phyloP scores from a whole-genome alignment of 2,797 vertebrate genomes.

The Cyclopterus lumpus region DNA sequence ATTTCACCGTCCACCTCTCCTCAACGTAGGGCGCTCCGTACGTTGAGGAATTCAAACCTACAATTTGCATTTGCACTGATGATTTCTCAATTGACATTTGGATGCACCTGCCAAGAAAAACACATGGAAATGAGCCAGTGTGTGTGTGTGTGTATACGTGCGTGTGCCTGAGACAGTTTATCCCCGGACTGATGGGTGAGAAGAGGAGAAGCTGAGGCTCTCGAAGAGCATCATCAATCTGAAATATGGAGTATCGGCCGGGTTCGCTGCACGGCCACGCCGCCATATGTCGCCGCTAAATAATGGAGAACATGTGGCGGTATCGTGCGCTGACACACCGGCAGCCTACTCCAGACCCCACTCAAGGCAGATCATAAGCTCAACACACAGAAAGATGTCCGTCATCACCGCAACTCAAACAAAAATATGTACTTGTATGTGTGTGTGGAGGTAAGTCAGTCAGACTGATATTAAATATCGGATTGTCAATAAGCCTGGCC shows the following conservation, averaged over 20 bases:
- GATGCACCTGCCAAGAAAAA: constrained; percentile 70
- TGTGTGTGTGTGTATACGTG: background rate
- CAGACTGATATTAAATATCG: constrained; percentile 41
- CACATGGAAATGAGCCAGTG: constrained; percentile 66
- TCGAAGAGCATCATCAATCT: constrained; percentile 23
- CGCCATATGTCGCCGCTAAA: constrained; percentile 33
- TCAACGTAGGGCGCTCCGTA: constrained; percentile 47
- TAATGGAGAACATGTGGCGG: constrained; percentile 29
- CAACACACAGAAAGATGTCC: constrained; percentile 36
- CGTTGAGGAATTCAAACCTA: constrained; percentile 71
- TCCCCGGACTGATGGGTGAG: constrained; percentile 7
- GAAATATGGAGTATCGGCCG: constrained; percentile 34
- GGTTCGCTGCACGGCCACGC: constrained; percentile 16
- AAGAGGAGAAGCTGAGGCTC: constrained; percentile 6
- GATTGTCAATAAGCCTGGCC: constrained; percentile 37
- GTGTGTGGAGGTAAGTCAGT: background rate
- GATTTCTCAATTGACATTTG: constrained; percentile 74
- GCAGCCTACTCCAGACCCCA: constrained; percentile 13
- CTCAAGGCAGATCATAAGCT: constrained; percentile 34
- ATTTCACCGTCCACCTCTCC: constrained; percentile 68
- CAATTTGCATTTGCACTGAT: constrained; percentile 69
- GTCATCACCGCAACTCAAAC: constrained; percentile 28
- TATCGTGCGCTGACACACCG: constrained; percentile 5
- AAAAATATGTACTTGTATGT: background rate
- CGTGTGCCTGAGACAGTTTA: background rate